Conservation (phyloP, 2,797 vertebrate species). For the Cyclopterus lumpus region DNA sequence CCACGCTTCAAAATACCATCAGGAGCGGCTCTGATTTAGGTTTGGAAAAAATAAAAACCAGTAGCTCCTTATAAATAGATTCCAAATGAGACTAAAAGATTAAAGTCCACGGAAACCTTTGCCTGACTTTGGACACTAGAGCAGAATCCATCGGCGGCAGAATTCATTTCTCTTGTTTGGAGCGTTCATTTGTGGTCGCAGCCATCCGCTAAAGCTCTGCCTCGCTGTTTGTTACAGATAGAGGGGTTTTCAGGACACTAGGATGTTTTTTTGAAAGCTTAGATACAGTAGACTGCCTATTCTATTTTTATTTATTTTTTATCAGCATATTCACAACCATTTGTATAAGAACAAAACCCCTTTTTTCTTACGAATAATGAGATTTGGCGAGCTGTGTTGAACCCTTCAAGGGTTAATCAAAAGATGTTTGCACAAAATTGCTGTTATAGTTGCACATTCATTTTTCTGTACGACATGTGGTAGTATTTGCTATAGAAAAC, state of each 20-base stretch:
- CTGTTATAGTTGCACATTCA: neutral
- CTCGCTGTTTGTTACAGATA: constrained; percentile 2
- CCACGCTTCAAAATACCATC: constrained; percentile 47
- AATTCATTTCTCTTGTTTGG: constrained; percentile 38
- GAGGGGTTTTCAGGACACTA: constrained; percentile 20
- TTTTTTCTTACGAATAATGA: neutral
- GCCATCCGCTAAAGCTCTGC: constrained; percentile 25
- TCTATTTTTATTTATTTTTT: neutral
- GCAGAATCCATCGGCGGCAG: constrained; percentile 35
- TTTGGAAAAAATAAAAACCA: constrained; percentile 19
- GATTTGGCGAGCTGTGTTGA: neutral
- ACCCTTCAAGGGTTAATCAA: constrained; percentile 9
- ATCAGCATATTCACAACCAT: constrained; percentile 6
- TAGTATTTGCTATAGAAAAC: neutral
- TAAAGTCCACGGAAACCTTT: constrained; percentile 53
- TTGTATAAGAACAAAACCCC: constrained; percentile 4
- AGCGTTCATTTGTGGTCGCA: constrained; percentile 41
- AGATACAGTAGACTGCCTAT: constrained; percentile 14
- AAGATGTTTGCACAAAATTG: neutral
- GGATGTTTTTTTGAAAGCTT: constrained; percentile 20
- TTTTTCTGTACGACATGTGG: neutral
- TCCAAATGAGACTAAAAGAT: constrained; percentile 53
- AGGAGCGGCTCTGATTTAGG: constrained; percentile 34
- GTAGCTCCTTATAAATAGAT: constrained; percentile 50
- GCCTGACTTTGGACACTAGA: constrained; percentile 38